Evolutionary conservation across 2,797 vertebrate species (phyloP), one percentile per base, ranked within the genome.

Genomic region (Pseudochromis fuscus): DNA sequence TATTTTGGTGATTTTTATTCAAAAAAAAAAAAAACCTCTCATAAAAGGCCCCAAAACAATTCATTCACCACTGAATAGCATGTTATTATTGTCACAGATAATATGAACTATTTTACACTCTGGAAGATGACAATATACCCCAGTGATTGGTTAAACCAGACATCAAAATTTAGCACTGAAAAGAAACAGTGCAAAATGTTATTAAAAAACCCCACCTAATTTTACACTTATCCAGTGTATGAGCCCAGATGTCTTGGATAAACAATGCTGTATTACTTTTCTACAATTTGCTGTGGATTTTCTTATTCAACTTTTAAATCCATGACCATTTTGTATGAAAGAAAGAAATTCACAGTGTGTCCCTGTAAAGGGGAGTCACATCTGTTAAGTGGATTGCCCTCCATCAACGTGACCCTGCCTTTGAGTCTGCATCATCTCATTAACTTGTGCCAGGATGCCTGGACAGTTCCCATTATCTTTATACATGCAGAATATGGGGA

Each of bases 391-490:
- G 59, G 21, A 52, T 73, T 50, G 33, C 50, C 52, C 63, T 71
- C 67, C 75, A 53, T 82, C 49, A 70, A 64, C 70, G 37, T 71
- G 77, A 87, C 87, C 89, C 71, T 52, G 42, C 67, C 86, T 92
- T 91, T 90, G 89, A 91, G 82, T 72, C 79, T 79, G 59, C 72
- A 68, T 84, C 89, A 77, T 85, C 83, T 88, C 87, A 92, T 93
- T 93, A 93, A 93, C 85, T 89, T 63, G 58, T 67, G 52, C 60
- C 4, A 38, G 71, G 65, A 72, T 64, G 74, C 56, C 74, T 5
- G 56, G 38, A 31, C 57, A 42, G 58, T 48, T 67, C 70, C 64
- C 82, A 85, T 92, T 90, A 93, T 93, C 91, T 89, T 79, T 80
- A 72, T 46, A 73, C 51, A 27, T 42, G 65, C 88, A 92, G 86